Evolutionary conservation across 2,888 invertebrate species (phyloP), one percentile per base, ranked within the genome.

Genomic region (Tetanocera ferruginea): DNA sequence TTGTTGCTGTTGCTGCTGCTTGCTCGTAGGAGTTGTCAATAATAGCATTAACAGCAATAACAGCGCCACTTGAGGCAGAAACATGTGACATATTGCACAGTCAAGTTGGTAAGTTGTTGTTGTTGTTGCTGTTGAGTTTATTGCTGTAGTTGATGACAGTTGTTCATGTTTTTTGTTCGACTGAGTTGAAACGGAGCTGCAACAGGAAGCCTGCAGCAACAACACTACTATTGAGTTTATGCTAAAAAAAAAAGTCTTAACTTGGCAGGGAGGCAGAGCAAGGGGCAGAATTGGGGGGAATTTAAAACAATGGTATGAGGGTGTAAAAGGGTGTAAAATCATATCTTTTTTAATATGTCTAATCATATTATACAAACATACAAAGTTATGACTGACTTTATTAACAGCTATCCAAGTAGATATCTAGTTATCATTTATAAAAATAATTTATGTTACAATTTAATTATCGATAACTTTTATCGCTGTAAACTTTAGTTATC

Each of bases 81-180:
- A 71, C 60, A 19, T 71, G 64, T 64, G 76, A 76, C 71, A 64
- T 76, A 76, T 76, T 76, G 34, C 60, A 23, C 19, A 23, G 60
- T 62, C 37, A 76, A 51, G 51, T 62, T 43, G 60, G 17, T 25
- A 31, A 23, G 11, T 25, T 19, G 72, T 72, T 72, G 72, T 34
- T 52, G n/a, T 37, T 72, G 37, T 25, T 60, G 60, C 25, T 67
- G n/a, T 51, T 52, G 55, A 3, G 17, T 11, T 55, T 55, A 49
- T 25, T 60, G 55, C 9, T 57, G 60, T 37, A 23, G 19, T 34
- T 37, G 17, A 19, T 37, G 75, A 75, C 75, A 75, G 67, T 75
- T 75, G 67, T 66, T 55, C 69, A 37, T 75, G 66, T 23, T 23
- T n/a, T 70, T 70, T 37, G 34, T 55, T 57, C 51, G 76, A 23